phyloP scores from a whole-genome alignment of 2,888 invertebrate genomes.

The Cerastoderma edule region DNA sequence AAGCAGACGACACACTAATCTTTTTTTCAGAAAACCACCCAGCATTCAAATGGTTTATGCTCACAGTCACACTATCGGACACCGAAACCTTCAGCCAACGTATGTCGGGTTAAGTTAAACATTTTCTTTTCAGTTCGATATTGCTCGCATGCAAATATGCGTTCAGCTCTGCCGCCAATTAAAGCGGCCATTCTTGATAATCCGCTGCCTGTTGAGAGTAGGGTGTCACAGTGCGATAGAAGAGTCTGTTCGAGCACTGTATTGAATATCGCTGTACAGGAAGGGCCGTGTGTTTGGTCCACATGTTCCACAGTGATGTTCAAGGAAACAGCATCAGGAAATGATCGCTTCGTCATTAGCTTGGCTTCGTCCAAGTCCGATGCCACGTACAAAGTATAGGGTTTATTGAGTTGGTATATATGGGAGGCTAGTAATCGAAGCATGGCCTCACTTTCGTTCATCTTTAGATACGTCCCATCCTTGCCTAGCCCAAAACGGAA shows the following conservation, averaged over 20 bases:
- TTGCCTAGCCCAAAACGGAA: slow-evolving; percentile 32
- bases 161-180: slow-evolving; percentile 16
- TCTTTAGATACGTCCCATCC: not conserved
- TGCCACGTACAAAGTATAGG: not conserved
- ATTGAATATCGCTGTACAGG: slow-evolving; percentile 29
- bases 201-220: slow-evolving; percentile 42
- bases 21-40: too few species aligned
- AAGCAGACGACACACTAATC: too few species aligned
- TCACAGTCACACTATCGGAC: too few species aligned
- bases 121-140: too few species aligned
- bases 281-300: slow-evolving; percentile 4
- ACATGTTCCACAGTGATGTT: slow-evolving; percentile 34
- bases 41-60: too few species aligned
- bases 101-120: too few species aligned
- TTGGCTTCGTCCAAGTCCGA: not conserved
- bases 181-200: slow-evolving; percentile 40
- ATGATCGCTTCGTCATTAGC: not conserved
- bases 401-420: not conserved
- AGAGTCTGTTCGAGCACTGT: slow-evolving; percentile 36
- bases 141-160: slow-evolving; percentile 26
- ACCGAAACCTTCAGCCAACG: too few species aligned
- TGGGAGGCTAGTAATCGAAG: not conserved
- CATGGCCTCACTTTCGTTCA: not conserved
- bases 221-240: slow-evolving; percentile 29
- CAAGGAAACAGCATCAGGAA: slow-evolving; percentile 4